Evolutionary conservation across 2,113 vertebrate genomes (phyloP), one percentile per base, ranked within the genome.

Genomic region (Mustelus asterias): DNA sequence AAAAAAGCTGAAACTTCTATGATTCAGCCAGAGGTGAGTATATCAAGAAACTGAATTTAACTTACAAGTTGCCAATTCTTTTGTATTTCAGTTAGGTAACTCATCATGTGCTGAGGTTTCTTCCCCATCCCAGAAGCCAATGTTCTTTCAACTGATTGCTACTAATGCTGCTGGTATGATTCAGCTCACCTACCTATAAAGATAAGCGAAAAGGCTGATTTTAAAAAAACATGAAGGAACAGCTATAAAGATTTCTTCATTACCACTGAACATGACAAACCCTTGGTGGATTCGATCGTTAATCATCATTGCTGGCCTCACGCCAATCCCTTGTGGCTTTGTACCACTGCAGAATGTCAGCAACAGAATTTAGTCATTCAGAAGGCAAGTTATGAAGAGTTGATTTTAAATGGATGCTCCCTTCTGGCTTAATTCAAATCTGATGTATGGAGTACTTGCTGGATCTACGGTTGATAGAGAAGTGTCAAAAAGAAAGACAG

Each of bases 201-300:
- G 60, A 37, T 37, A 54, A 54, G 29, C 26, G 11, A 18, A 67
- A 67, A 67, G 54, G 88, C 88, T 94, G 92, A 37, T 48, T 88
- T 88, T 16, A 58, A 5, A 33, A 60, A 89, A 29, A 58, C 8
- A 90, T 33, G 11, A 58, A 90, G 58, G 88, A 90, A 33, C 54
- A 29, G 29, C 11, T 1, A 48, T 60, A 60, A 60, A 90, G 24
- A 60, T 95, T 76, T 95, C 41, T 95, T 95, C 94, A 95, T 95
- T 95, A 95, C 94, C n/a, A 48, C 94, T 76, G 94, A 95, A 95
- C 41, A 54, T 72, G 72, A 48, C 65, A 94, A 76, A 95, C 11
- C 22, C 44, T 72, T 95, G 44, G 41, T 95, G 11, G 94, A 44
- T 48, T 54, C 41, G 33, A 93, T 95, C 41, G 54, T 72, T 72